phyloP scores from a whole-genome alignment of 2,113 vertebrate species.

The Garra rufa region DNA sequence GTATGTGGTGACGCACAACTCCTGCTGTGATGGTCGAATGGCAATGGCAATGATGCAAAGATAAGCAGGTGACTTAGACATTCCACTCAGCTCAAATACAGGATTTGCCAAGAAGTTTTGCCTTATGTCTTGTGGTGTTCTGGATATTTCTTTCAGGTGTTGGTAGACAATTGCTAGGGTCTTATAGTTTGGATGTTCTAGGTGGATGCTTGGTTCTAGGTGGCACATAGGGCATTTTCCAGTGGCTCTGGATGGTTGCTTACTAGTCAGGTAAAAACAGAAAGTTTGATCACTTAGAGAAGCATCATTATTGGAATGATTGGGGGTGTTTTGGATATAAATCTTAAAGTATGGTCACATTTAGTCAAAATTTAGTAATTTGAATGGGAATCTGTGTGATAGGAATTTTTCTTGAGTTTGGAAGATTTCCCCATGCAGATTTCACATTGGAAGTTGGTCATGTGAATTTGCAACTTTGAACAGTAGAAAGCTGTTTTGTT shows the following conservation, averaged over 20 bases:
- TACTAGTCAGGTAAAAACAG: not conserved
- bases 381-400: not conserved
- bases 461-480: not conserved
- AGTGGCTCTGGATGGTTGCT: not conserved
- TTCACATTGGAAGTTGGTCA: not conserved
- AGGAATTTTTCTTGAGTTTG: not conserved
- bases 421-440: not conserved
- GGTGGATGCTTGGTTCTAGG: not conserved
- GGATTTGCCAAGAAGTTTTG: not conserved
- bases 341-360: not conserved
- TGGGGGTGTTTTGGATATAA: no score
- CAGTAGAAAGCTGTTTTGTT: not conserved
- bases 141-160: not conserved
- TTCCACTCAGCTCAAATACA: slow-evolving; percentile 3
- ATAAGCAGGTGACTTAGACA: slow-evolving; percentile 18
- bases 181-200: not conserved
- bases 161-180: not conserved
- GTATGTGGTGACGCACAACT: not conserved
- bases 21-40: not conserved
- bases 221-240: not conserved
- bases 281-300: not conserved
- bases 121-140: not conserved
- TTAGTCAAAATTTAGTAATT: not conserved
- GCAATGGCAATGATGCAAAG: not conserved
- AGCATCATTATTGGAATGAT: not conserved